These are phyloP conservation scores for Deroplatys truncata DNA, from an alignment of 2,888 invertebrate species.

Conservation along the genomic window DNA sequence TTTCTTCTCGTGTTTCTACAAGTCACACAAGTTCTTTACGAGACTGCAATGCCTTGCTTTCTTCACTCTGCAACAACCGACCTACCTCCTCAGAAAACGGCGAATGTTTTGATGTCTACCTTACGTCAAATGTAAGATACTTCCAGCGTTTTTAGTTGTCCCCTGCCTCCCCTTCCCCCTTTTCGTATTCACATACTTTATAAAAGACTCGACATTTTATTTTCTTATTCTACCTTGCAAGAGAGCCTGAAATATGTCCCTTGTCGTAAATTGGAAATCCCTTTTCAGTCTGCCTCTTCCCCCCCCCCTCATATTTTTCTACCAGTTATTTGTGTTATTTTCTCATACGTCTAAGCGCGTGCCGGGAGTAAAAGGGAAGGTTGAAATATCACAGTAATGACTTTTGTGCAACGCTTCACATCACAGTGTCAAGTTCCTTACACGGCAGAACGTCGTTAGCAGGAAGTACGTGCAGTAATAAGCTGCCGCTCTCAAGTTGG, in stretches of 20 bases:
- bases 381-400: neutral
- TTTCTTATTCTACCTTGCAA: conserved; percentile 3
- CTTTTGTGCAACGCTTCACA: neutral
- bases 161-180: neutral
- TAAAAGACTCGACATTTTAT: neutral
- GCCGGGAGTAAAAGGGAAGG: neutral
- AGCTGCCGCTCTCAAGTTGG: too few species aligned
- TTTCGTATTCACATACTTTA: conserved; percentile 1
- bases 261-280: neutral
- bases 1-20: neutral
- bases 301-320: neutral
- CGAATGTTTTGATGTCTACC: conserved; percentile 13
- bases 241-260: conserved; percentile 1
- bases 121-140: conserved; percentile 8
- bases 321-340: neutral
- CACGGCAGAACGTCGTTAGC: neutral
- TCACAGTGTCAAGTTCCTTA: neutral
- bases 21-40: conserved; percentile 11
- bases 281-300: neutral
- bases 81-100: neutral
- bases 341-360: neutral
- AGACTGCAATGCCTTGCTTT: neutral
- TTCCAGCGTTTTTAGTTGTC: neutral
- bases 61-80: neutral
- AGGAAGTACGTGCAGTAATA: too few species aligned